phyloP scores from a whole-genome alignment of 2,888 invertebrate genomes.

The Keiferia lycopersicella region DNA sequence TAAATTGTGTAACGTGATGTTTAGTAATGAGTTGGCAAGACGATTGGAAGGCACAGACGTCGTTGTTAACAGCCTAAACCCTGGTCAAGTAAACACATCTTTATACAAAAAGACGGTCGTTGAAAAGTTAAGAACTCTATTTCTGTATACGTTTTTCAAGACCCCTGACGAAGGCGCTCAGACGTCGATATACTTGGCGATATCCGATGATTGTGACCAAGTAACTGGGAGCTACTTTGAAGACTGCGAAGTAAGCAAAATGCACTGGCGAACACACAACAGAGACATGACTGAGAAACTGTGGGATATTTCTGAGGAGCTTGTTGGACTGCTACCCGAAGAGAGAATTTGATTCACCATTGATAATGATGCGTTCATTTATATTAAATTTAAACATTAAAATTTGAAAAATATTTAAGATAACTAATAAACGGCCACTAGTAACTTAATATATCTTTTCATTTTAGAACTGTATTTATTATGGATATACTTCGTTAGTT shows the following conservation, averaged over 20 bases:
- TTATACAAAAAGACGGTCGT: conserved; percentile 82
- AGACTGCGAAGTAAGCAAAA: conserved; percentile 85
- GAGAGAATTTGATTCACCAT: conserved; percentile 45
- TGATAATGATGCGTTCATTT: neutral
- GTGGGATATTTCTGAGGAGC: conserved; percentile 83
- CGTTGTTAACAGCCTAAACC: conserved; percentile 91
- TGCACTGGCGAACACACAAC: conserved; percentile 84
- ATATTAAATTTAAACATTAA: neutral
- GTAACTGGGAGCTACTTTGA: conserved; percentile 89
- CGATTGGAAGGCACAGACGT: conserved; percentile 79
- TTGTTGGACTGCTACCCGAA: conserved; percentile 59
- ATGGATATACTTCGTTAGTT: neutral
- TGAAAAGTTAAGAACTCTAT: conserved; percentile 79
- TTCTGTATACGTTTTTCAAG: conserved; percentile 87
- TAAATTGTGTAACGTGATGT: conserved; percentile 73
- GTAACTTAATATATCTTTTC: neutral
- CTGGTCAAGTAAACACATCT: conserved; percentile 91
- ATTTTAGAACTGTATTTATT: neutral
- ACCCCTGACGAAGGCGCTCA: conserved; percentile 90
- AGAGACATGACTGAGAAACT: conserved; percentile 86
- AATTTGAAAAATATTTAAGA: neutral
- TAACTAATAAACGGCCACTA: neutral
- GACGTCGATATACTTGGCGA: conserved; percentile 87
- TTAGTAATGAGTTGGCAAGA: conserved; percentile 70
- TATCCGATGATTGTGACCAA: conserved; percentile 87